Evolutionary conservation across 2,797 vertebrate species (phyloP), one percentile per base, ranked within the genome.

Genomic region (Sparus aurata): DNA sequence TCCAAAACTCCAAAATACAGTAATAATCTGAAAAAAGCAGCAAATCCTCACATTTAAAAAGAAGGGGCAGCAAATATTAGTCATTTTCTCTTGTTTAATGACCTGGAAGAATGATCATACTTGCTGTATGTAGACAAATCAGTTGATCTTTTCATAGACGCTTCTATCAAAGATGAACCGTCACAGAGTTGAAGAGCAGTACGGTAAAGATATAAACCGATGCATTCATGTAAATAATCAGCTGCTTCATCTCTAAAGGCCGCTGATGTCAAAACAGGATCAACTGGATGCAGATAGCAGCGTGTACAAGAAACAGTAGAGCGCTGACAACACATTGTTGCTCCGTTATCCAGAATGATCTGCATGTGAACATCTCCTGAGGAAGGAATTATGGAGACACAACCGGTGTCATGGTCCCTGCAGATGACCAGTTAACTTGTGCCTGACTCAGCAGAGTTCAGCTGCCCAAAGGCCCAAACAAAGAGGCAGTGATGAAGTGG

Each of bases 401-500:
- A 67, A 76, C 45, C 25, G 41, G 64, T 47, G 68, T 69, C 79
- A 16, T 5, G 59, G n/a, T 75, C 23, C 11, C 60, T 25, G 71
- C 85, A 67, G 64, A 86, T 70, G 75, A 86, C 66, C 77, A 13
- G 53, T 68, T 53, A 70, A 61, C 77, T 65, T 12, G 73, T 53
- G 63, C 76, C 75, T 84, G 82, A 85, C 69, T 87, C 85, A 77
- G 77, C 85, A 76, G 79, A 71, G 71, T 73, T 73, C 46, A 75
- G 69, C 78, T 4, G 54, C 66, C 43, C 67, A 73, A 66, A 27
- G 34, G 45, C 60, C 49, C 64, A 71, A 11, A 92, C 91, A 92
- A 92, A 90, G 82, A 80, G 65, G 59, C 89, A 87, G 82, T 89
- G 86, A 87, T 83, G 76, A 60, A 82, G 77, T 30, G 64, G 43